These are phyloP conservation scores for Brachionus rotundiformis DNA, from an alignment of 1,140 invertebrate species.

Conservation along the genomic window DNA sequence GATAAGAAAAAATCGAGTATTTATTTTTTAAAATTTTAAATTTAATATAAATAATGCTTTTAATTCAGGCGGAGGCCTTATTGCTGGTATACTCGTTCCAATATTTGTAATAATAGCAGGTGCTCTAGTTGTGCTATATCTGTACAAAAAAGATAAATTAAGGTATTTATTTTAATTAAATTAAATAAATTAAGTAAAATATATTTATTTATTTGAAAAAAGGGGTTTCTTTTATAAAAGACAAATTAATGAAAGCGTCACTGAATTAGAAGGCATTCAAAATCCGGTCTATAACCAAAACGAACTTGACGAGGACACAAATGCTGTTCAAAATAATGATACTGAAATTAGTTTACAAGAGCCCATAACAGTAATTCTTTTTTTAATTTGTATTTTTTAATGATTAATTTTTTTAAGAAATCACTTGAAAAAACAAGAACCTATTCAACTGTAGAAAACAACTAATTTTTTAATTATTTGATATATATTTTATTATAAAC, in stretches of 20 bases:
- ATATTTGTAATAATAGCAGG: slow-evolving; percentile 1
- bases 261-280: slow-evolving; percentile 1
- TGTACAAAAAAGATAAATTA: neutral
- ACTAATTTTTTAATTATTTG: neutral
- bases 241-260: slow-evolving; percentile 16
- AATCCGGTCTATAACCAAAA: slow-evolving; percentile 27
- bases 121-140: neutral
- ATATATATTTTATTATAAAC: neutral
- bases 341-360: neutral
- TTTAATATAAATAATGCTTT: neutral
- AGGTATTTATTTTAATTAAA: neutral
- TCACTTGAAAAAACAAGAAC: neutral
- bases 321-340: neutral
- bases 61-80: neutral
- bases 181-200: neutral
- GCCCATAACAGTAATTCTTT: neutral
- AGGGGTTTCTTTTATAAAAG: neutral
- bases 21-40: neutral
- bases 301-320: neutral
- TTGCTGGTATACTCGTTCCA: slow-evolving; percentile 15
- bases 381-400: neutral
- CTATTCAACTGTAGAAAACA: slow-evolving; percentile 12
- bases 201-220: neutral
- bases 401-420: neutral
- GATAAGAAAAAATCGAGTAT: slow-evolving; percentile 6